Evolutionary conservation across 1,140 invertebrate species (phyloP).

Genomic region (Drosophila persimilis): DNA sequence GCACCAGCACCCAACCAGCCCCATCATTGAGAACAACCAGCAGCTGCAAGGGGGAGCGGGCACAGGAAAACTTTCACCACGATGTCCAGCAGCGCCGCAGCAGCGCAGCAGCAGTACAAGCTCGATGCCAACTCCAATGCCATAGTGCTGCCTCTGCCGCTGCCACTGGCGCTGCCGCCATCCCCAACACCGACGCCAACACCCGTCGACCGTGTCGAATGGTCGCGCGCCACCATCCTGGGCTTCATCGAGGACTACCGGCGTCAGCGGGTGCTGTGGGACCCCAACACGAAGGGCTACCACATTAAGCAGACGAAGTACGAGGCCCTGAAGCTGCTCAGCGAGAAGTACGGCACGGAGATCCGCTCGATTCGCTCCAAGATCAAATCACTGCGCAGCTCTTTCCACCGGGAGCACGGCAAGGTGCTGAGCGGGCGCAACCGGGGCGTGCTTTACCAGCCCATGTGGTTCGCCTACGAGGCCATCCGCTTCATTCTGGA

Average conservation of each 20-base stretch:
- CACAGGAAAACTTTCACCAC: slow-evolving; percentile 64
- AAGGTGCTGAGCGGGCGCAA: slow-evolving; percentile 76
- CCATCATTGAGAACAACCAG: slow-evolving; percentile 2
- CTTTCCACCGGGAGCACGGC: slow-evolving; percentile 78
- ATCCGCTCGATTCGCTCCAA: slow-evolving; percentile 80
- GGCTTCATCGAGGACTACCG: slow-evolving; percentile 81
- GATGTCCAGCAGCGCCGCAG: slow-evolving; percentile 73
- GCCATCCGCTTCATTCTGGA: slow-evolving; percentile 79
- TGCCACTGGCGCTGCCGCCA: slow-evolving; percentile 27
- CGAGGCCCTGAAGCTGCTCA: slow-evolving; percentile 73
- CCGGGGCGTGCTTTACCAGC: slow-evolving; percentile 76
- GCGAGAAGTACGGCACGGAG: slow-evolving; percentile 77
- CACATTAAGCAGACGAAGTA: slow-evolving; percentile 82
- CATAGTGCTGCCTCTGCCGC: slow-evolving; percentile 44
- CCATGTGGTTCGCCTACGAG: slow-evolving; percentile 82
- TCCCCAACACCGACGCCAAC: slow-evolving; percentile 30
- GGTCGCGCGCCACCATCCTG: slow-evolving; percentile 78
- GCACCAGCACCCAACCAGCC: slow-evolving; percentile 26
- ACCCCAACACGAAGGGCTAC: slow-evolving; percentile 80
- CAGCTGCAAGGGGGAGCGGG: no score
- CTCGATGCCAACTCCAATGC: slow-evolving; percentile 71
- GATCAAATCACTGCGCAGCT: slow-evolving; percentile 79
- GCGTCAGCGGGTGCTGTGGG: slow-evolving; percentile 75
- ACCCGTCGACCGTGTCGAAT: slow-evolving; percentile 72
- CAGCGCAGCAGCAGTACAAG: slow-evolving; percentile 66